phyloP scores from a whole-genome alignment of 2,797 vertebrate species.

The Heterohyrax brucei region DNA sequence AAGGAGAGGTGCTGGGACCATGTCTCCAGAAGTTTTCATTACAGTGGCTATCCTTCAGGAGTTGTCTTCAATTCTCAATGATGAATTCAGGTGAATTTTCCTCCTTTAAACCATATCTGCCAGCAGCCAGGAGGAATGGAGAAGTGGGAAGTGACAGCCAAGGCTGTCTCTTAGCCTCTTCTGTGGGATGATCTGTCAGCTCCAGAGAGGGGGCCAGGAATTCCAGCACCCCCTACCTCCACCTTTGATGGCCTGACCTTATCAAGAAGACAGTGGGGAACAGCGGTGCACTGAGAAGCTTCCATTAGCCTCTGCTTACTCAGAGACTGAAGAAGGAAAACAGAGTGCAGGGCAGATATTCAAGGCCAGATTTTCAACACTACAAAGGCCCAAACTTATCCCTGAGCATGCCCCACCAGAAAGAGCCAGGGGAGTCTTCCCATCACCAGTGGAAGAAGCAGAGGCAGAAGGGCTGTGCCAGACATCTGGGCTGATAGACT shows the following conservation, averaged over 20 bases:
- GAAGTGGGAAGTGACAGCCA: rapidly evolving
- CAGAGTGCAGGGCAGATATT: background rate
- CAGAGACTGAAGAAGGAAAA: background rate
- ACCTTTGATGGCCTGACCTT: slow-evolving; percentile 29
- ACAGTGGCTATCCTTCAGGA: background rate
- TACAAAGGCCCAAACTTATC: background rate
- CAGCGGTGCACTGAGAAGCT: rapidly evolving
- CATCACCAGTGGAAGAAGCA: rapidly evolving
- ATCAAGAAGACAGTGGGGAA: background rate
- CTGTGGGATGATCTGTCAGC: background rate
- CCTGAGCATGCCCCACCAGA: rapidly evolving
- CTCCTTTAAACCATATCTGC: background rate
- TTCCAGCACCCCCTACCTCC: rapidly evolving
- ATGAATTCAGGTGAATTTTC: background rate
- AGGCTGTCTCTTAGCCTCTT: background rate
- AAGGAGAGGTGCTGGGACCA: background rate
- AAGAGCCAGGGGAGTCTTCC: background rate
- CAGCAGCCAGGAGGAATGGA: background rate
- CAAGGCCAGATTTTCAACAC: background rate
- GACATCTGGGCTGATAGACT: no score
- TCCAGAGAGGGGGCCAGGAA: background rate
- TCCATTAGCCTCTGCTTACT: background rate
- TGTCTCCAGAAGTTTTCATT: rapidly evolving
- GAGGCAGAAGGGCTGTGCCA: background rate
- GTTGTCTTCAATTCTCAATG: background rate